Base-by-base conservation (phyloP, 2,888 invertebrate genomes). In the Osedax fenrisi region DNA sequence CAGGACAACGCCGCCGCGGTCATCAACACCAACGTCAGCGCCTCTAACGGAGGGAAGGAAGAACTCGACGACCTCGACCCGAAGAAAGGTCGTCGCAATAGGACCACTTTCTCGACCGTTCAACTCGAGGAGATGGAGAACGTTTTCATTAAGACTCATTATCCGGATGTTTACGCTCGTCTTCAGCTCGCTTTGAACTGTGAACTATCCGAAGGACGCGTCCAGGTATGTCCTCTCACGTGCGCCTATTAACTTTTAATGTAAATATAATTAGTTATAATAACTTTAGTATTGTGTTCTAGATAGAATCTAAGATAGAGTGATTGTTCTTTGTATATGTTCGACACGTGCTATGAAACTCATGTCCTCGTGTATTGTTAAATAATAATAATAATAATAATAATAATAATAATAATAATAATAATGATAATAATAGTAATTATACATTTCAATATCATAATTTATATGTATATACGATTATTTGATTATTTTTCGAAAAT, bases 71-170 rank as follows among this genome's bases (percentile, higher is more conserved):
- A 72, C 5, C 78, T 77, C 67, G 70, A 56, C 26, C 78, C 83
- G 78, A 80, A 82, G 76, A 84, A 84, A 80, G 84, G 83, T 77
- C 76, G 84, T 64, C 77, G 85, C 69, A 85, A 85, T 78, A 76
- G 85, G 70, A 84, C 85, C 26, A 85, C 85, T 13, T 85, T 85
- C 78, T 84, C 85, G 10, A 84, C 83, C 77, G 83, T 81, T 77
- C 85, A 85, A 76, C 78, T 84, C 71, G 84, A 84, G 76, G 85
- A 85, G 79, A 83, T 85, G 84, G 85, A 85, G 77, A 75, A 83
- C 26, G 81, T 85, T 1, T 85, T 85, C 77, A 83, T 84, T 79
- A 83, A 84, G 79, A 85, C 84, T 0, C 85, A 85, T 76, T 84
- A 84, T 77, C 84, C 84, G 26, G 84, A 84, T 76, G 85, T 84